Evolutionary conservation across 2,797 vertebrate genomes (phyloP).

Genomic region (Clarias pachynema): DNA sequence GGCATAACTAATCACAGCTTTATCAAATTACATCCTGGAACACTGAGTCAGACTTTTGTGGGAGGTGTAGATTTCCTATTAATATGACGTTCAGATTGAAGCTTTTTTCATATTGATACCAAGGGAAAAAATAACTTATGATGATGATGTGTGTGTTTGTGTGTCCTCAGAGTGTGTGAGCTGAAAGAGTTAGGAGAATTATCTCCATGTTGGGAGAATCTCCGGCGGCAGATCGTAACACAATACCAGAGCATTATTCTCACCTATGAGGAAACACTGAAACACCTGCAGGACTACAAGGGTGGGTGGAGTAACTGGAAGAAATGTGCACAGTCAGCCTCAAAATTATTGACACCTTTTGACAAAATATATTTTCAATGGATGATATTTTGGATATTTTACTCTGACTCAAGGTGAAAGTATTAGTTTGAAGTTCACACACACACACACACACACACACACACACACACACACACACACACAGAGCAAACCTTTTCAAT

Average conservation of each 20-base stretch:
- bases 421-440: background rate
- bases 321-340: background rate
- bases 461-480: background rate
- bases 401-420: background rate
- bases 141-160: background rate
- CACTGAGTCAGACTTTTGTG: background rate
- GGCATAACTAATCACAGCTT: background rate
- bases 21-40: background rate
- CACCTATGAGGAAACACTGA: slow-evolving; percentile 89
- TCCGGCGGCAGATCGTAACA: slow-evolving; percentile 91
- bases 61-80: background rate
- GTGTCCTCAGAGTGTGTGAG: slow-evolving; percentile 85
- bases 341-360: background rate
- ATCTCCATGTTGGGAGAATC: slow-evolving; percentile 96
- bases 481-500: background rate
- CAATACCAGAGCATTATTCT: slow-evolving; percentile 94
- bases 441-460: no score
- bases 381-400: background rate
- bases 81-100: background rate
- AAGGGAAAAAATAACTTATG: background rate
- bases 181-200: slow-evolving; percentile 94
- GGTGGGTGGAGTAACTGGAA: slow-evolving; percentile 68
- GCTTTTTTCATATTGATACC: background rate
- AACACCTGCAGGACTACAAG: slow-evolving; percentile 90
- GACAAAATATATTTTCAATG: background rate